phyloP scores from a whole-genome alignment of 2,888 invertebrate genomes.

The Drosophila anceps region DNA sequence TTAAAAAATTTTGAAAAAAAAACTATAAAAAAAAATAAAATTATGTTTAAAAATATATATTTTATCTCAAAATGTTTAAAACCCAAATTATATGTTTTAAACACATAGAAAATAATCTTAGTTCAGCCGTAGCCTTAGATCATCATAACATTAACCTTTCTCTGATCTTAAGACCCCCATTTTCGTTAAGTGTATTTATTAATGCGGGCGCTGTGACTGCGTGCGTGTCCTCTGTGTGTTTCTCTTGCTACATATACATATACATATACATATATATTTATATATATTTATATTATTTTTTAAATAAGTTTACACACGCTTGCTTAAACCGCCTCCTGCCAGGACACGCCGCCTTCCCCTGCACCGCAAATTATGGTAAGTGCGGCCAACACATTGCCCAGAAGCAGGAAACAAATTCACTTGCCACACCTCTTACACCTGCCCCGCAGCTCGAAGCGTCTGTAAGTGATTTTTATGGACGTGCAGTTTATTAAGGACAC shows the following conservation, averaged over 20 bases:
- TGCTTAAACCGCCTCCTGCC: constrained; percentile 61
- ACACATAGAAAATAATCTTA: too few relatives aligned
- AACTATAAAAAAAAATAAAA: too few relatives aligned
- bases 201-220: constrained; percentile 29
- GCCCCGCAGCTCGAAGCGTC: constrained; percentile 2
- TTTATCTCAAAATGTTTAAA: too few relatives aligned
- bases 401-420: constrained; percentile 25
- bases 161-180: background rate
- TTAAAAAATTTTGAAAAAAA: too few relatives aligned
- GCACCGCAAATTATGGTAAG: constrained; percentile 56
- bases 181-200: constrained; percentile 18
- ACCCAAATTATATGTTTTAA: too few relatives aligned
- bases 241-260: background rate
- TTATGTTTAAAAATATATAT: too few relatives aligned
- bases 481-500: constrained; percentile 60
- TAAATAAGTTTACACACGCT: constrained; percentile 75
- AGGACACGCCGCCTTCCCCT: background rate
- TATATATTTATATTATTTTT: constrained; percentile 37
- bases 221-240: constrained; percentile 31
- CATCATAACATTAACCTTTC: background rate
- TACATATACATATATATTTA: constrained; percentile 2
- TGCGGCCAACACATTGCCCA: constrained; percentile 47
- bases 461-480: constrained; percentile 73
- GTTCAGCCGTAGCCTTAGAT: too few relatives aligned
- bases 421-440: background rate